Percentiles rank a stretch among this genome's conserved stretches.
phyloP scores from a whole-genome alignment of 92 coral and sea anemone genomes.

The Parazoanthus darwini region DNA sequence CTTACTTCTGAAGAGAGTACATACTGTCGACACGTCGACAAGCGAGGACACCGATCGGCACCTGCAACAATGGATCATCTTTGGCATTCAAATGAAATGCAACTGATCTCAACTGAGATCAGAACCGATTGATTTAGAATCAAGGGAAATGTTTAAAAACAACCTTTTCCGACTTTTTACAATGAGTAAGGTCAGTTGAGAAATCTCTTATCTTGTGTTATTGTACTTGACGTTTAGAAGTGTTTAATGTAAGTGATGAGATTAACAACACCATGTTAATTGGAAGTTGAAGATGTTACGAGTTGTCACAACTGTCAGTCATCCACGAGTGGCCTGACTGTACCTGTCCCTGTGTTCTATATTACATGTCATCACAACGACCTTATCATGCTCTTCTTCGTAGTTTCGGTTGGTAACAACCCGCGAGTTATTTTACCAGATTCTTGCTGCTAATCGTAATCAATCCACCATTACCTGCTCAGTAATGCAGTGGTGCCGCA shows the following conservation, averaged over 20 bases:
- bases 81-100: background rate
- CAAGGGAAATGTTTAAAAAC: background rate
- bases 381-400: no score
- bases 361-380: background rate
- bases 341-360: background rate
- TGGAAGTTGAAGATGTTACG: background rate
- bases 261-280: background rate
- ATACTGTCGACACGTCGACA: no score
- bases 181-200: conserved; percentile 10
- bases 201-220: background rate
- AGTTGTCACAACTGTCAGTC: background rate
- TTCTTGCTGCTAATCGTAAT: no score
- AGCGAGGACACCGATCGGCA: background rate
- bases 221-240: background rate
- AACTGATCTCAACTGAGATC: background rate
- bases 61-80: background rate
- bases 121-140: background rate
- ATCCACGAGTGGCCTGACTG: background rate
- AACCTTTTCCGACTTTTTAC: background rate
- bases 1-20: background rate
- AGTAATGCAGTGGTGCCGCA: no score
- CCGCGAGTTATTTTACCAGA: no score
- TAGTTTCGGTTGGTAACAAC: no score
- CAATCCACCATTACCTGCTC: no score
- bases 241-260: background rate